Conservation (phyloP, 2,797 vertebrate genomes). For the Mareca penelope region DNA sequence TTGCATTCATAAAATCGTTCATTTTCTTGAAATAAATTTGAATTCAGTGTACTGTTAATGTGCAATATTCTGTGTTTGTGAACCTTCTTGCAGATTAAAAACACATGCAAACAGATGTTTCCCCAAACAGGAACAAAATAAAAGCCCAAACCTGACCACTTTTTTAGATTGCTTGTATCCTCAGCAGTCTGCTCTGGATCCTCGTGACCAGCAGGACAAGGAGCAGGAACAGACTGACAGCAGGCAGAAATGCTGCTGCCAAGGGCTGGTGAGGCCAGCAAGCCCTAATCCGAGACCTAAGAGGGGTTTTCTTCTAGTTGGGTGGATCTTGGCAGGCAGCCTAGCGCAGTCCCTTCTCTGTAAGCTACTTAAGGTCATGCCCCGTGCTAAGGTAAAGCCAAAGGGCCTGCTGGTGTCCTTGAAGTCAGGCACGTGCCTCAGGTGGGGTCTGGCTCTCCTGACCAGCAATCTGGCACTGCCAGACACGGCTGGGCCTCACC, state of each 20-base stretch:
- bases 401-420: not conserved
- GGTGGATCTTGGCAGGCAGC: not conserved
- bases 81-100: not conserved
- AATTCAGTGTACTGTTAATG: not conserved
- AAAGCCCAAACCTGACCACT: not conserved
- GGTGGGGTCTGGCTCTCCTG: not conserved
- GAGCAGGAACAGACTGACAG: not conserved
- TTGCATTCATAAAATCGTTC: accelerated
- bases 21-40: not conserved
- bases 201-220: not conserved
- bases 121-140: not conserved
- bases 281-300: not conserved
- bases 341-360: accelerated
- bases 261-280: not conserved
- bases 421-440: not conserved
- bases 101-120: not conserved
- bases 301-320: not conserved
- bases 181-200: not conserved
- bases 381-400: not conserved
- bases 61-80: not conserved
- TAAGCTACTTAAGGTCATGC: not conserved
- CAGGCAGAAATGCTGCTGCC: not conserved
- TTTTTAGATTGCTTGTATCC: not conserved
- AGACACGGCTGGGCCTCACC: accelerated
- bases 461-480: not conserved